phyloP scores from a whole-genome alignment of 2,113 vertebrate species.

The Cettia cetti region DNA sequence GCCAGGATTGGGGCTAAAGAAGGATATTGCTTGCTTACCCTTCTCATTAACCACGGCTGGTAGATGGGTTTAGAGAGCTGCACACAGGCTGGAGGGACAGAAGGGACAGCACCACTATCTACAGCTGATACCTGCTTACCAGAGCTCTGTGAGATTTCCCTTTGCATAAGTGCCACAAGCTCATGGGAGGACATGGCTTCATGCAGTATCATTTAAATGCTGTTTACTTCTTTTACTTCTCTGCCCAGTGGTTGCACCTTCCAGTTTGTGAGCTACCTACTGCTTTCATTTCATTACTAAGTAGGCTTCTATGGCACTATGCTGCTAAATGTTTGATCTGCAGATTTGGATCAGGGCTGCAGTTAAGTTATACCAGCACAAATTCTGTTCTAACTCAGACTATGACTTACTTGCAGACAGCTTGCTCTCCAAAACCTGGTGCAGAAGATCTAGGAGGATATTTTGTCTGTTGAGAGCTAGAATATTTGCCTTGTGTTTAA shows the following conservation, averaged over 20 bases:
- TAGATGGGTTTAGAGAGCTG: neutral
- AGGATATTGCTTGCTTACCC: neutral
- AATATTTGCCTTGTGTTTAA: constrained; percentile 20
- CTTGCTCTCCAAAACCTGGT: neutral
- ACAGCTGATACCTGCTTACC: neutral
- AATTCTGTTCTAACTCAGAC: neutral
- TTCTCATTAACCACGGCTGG: neutral
- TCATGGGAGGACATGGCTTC: neutral
- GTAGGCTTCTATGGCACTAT: neutral
- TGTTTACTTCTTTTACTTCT: neutral
- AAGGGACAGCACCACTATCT: neutral
- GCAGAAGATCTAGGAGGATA: neutral
- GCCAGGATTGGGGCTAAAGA: neutral
- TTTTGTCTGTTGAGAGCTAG: neutral
- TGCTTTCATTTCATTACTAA: neutral
- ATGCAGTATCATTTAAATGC: neutral
- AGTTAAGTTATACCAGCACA: neutral
- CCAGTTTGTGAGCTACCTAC: neutral
- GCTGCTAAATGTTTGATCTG: neutral
- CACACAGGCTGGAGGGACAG: neutral
- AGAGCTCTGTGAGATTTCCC: neutral
- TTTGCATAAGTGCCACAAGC: neutral
- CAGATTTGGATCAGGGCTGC: neutral
- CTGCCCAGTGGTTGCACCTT: neutral
- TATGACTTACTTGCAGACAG: neutral